Evolutionary conservation across 2,888 invertebrate species (phyloP), one percentile per base, ranked within the genome.

Genomic region (Drosophila hawaiiensis): DNA sequence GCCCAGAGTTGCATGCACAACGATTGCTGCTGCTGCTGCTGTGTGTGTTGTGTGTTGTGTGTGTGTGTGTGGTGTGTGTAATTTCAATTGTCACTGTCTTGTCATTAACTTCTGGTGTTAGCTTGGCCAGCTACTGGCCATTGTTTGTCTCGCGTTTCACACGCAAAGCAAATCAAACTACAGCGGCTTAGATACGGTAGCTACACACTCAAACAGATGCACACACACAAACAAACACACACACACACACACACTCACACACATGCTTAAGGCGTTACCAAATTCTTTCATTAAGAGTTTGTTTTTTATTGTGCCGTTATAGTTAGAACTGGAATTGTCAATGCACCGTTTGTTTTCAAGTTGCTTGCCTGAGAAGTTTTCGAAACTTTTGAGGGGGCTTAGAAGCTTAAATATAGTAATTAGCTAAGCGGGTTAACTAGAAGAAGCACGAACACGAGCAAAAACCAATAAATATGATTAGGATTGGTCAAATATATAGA

Each of bases 31-130:
- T 43, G 9, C 65, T 69, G 22, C 28, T 33, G 22, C 4, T 41
- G 6, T 73, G 61, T 58, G 16, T 58, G 16, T 66, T 62, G 29
- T 63, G 55, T 58, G 54, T 66, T 66, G 10, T 22, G 12, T 12
- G 47, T 16, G 47, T 25, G 68, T 80, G 25, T 47, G 25, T 47
- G 9, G 9, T 16, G 65, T 80, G 54, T 83, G 75, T 84, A 87
- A 90, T 90, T 88, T 88, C 88, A 87, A 89, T 88, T 88, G 87
- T 88, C 87, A 88, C 89, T 84, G 91, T 90, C 78, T 90, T 90
- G 87, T 89, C 87, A 88, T 88, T 88, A 90, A 91, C 91, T 89
- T 90, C 91, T 89, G 91, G 88, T 89, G 83, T 89, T 89, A 76
- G 89, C 70, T 81, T 79, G 68, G 64, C 66, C 73, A 74, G 63